Conservation (phyloP, 2,797 vertebrate genomes). For the Cebuella pygmaea region DNA sequence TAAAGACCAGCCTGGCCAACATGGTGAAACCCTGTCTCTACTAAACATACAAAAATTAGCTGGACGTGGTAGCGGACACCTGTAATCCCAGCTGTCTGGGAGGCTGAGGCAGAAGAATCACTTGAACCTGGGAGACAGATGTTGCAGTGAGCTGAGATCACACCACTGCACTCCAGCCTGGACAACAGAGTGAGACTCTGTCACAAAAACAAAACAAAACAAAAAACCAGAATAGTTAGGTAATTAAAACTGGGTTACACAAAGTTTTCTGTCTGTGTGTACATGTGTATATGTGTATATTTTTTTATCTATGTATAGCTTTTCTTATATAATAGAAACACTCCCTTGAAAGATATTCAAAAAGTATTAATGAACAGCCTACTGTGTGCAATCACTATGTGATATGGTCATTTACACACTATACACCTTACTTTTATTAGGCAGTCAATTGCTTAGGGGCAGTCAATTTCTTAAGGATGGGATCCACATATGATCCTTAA, state of each 20-base stretch:
- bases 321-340: constrained; percentile 8
- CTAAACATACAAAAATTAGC: background rate
- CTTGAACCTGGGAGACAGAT: too few species aligned
- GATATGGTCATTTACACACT: background rate
- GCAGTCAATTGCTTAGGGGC: background rate
- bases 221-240: background rate
- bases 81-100: too few species aligned
- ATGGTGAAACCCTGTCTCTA: background rate
- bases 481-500: background rate
- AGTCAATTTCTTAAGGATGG: background rate
- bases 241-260: constrained; percentile 1
- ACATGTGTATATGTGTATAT: background rate
- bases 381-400: background rate
- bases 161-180: too few species aligned
- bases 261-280: background rate
- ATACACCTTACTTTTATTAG: background rate
- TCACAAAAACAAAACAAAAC: background rate
- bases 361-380: background rate
- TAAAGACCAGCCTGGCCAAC: background rate
- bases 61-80: too few species aligned
- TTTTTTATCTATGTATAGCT: background rate
- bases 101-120: too few species aligned
- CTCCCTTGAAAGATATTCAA: background rate
- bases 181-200: too few species aligned
- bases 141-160: too few species aligned